Base-by-base conservation (phyloP, 2,113 vertebrate species). In the Salvelinus namaycush region DNA sequence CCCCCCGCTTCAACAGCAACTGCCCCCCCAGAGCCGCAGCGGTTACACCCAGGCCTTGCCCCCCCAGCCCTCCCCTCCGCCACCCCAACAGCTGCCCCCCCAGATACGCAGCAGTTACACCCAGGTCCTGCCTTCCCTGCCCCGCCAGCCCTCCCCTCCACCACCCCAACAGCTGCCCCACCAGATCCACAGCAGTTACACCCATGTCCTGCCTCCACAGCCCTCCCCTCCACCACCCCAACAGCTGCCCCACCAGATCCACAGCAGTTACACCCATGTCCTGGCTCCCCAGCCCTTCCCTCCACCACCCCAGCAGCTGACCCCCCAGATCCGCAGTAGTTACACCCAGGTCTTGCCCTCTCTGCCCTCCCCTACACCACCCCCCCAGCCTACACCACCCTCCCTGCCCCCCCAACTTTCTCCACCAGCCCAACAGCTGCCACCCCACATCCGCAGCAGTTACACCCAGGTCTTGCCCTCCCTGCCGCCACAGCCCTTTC, bases 311-410 rank as follows among this genome's bases (percentile, higher is more conserved):
- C 69, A 72, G 0, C 85, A 71, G 39, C 59, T 11, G 20, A 20
- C 18, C 59, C 59, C 20, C 20, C 59, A 60, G 18, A 60, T 22
- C 20, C n/a, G n/a, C 7, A 22, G 59, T 7, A 22, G 59, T 22
- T 62, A 62, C 59, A 62, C 59, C 59, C n/a, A 44, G 5, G 39
- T n/a, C 39, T 29, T 44, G 39, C 66, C 87, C 92, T 1, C 87
- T 11, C 44, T 70, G 31, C 20, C 70, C 87, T 76, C 4, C 83
- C 18, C 4, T 39, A 8, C 34, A 5, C 78, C 65, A 16, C 57
- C 73, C 0, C 78, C 79, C 0, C 81, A 65, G 48, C 44, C 44
- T 90, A 59, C 88, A 92, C 2, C 87, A 9, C 51, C 66, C 54
- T 24, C 18, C 60, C 60, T 9, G 60, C 20, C 60, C 60, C 59